Base-by-base conservation (phyloP, 2,888 invertebrate genomes). In the Xestia ashworthii region DNA sequence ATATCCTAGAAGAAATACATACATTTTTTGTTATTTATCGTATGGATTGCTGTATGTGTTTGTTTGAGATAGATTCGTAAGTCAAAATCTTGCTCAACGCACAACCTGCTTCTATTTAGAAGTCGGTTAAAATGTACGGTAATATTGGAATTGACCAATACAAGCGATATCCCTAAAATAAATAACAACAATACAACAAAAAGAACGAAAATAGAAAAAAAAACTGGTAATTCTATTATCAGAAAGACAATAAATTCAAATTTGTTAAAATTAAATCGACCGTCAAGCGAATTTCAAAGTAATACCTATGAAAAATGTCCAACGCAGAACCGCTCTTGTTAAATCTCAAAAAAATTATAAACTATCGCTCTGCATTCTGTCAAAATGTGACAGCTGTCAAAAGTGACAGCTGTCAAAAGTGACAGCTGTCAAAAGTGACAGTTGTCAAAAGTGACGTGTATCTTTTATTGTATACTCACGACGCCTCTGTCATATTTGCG, bases 251-350 rank as follows among this genome's bases (percentile, higher is more conserved):
- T 2, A 0, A 22, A 11, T 0, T 22, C 9, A 0, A 12, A n/a
- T 11, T 55, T n/a, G 46, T 11, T 64, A 69, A 46, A 65, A 58
- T 12, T 38, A 55, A 70, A 25, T n/a, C 11, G 1, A 48, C 48
- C 71, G 25, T 46, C 3, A 71, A 71, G 2, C 9, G 16, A 53
- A 44, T 48, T 16, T 38, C 8, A 9, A 55, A 46, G 0, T 14
- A 58, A 44, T 16, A 25, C 48, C 11, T 32, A 11, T 3, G 32
- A 14, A 5, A 48, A 50, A 58, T 81, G 87, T 87, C 87, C 87
- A 80, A 87, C 41, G 79, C 87, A 87, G 84, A 78, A 60, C 46
- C 81, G 50, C 81, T 69, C 48, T 38, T 11, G 19, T 16, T 32
- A 12, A 41, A 46, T 38, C 5, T 16, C 64, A 19, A 62, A 32